Evolutionary conservation across 2,113 vertebrate species (phyloP).

Genomic region (Pycnonotus jocosus): DNA sequence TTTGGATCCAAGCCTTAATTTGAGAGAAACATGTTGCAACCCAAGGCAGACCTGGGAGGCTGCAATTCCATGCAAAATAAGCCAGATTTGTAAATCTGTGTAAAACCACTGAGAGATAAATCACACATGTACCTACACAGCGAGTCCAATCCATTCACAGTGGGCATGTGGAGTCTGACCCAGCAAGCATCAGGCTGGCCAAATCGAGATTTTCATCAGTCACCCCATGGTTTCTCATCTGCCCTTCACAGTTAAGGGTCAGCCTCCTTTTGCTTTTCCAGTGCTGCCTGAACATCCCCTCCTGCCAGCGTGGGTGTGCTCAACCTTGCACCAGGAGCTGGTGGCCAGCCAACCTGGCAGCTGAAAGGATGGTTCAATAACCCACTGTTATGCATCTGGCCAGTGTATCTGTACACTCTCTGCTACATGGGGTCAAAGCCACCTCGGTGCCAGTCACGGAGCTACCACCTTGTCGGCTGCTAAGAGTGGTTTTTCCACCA

Average conservation of each 20-base stretch:
- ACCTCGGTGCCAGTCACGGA: background rate
- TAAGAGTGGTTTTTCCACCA: background rate
- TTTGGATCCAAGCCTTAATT: background rate
- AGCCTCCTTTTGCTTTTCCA: background rate
- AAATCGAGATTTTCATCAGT: background rate
- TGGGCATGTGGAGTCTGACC: background rate
- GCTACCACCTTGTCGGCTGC: background rate
- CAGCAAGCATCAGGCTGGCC: conserved; percentile 1
- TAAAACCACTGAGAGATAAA: background rate
- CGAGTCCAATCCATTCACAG: background rate
- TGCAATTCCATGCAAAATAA: background rate
- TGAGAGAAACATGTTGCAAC: background rate
- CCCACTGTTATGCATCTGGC: background rate
- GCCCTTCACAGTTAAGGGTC: background rate
- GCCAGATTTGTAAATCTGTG: background rate
- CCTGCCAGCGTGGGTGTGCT: background rate
- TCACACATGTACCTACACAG: background rate
- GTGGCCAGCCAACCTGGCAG: conserved; percentile 21
- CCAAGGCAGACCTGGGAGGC: background rate
- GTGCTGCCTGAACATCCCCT: background rate
- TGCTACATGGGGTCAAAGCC: background rate
- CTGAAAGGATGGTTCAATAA: background rate
- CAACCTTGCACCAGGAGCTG: background rate
- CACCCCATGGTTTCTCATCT: background rate
- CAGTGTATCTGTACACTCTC: background rate